Conservation (phyloP, 2,113 vertebrate genomes). For the Bothrops jararaca region DNA sequence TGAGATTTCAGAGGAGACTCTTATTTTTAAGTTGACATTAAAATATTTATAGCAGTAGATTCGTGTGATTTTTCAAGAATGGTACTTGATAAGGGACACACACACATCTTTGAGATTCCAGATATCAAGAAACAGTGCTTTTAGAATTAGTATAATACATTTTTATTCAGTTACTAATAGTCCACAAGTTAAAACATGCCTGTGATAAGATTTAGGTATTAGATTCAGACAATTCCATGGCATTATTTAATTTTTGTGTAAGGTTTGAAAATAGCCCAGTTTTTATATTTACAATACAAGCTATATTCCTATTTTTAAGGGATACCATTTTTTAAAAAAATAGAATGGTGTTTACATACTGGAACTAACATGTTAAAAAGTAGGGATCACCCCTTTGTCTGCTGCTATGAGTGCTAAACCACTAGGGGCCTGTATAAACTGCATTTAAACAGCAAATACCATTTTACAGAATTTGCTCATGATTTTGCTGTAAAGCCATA, state of each 20-base stretch:
- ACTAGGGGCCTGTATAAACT: conserved; percentile 91
- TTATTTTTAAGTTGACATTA: conserved; percentile 31
- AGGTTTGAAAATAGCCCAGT: conserved; percentile 6
- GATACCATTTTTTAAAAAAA: background rate
- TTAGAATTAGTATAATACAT: conserved; percentile 14
- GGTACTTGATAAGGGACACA: conserved; percentile 23
- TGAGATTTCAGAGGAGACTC: conserved; percentile 44
- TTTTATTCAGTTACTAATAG: conserved; percentile 40
- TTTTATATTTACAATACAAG: background rate
- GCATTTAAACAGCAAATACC: conserved; percentile 62
- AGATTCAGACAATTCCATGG: conserved; percentile 23
- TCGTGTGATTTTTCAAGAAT: conserved; percentile 25
- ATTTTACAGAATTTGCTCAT: conserved; percentile 51
- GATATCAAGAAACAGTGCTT: conserved; percentile 8
- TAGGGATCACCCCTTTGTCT: conserved; percentile 70
- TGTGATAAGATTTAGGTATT: conserved; percentile 59
- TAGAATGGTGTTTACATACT: conserved; percentile 33
- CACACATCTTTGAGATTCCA: background rate
- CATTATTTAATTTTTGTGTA: background rate
- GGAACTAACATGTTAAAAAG: conserved; percentile 51
- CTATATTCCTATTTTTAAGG: conserved; percentile 6
- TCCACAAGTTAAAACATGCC: conserved; percentile 38
- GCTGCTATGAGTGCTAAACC: conserved; percentile 76
- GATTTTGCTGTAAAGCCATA: conserved; percentile 56
- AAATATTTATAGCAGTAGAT: conserved; percentile 42